A percentile compares a stretch with the other conserved stretches of the same genome.
Evolutionary conservation across 2,113 vertebrate species (phyloP).

Genomic region (Leucosticte australis): DNA sequence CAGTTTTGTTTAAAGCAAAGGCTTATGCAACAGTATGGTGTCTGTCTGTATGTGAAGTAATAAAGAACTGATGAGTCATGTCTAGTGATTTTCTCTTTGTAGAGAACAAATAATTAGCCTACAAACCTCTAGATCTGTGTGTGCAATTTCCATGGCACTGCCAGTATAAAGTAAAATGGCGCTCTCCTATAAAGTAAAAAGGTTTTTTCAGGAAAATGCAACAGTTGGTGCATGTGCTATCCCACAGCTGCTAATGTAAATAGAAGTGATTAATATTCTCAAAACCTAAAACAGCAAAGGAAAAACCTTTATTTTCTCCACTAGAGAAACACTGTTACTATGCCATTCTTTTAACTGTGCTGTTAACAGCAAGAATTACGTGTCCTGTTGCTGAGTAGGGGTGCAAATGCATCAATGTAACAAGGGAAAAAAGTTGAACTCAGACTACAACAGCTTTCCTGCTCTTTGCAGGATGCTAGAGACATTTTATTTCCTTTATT

Average conservation of each 20-base stretch:
- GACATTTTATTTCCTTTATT: neutral
- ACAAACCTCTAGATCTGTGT: neutral
- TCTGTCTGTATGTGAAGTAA: neutral
- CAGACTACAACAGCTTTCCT: neutral
- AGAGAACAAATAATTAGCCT: neutral
- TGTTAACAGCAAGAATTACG: neutral
- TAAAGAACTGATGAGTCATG: neutral
- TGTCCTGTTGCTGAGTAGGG: neutral
- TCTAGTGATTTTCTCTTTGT: neutral
- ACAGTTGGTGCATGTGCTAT: fast-evolving
- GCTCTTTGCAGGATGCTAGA: neutral
- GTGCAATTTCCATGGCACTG: fast-evolving
- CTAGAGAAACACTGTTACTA: neutral
- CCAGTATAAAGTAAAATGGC: neutral
- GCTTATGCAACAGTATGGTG: neutral
- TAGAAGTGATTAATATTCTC: neutral
- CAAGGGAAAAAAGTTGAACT: neutral
- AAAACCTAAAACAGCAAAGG: neutral
- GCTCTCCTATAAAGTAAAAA: neutral
- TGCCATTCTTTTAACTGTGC: neutral
- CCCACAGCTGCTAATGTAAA: neutral
- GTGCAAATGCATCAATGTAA: neutral
- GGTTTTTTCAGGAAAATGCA: neutral
- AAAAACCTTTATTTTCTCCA: neutral
- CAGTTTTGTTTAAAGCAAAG: neutral